Evolutionary conservation across 2,797 vertebrate genomes (phyloP), one percentile per base, ranked within the genome.

Genomic region (Alauda arvensis): DNA sequence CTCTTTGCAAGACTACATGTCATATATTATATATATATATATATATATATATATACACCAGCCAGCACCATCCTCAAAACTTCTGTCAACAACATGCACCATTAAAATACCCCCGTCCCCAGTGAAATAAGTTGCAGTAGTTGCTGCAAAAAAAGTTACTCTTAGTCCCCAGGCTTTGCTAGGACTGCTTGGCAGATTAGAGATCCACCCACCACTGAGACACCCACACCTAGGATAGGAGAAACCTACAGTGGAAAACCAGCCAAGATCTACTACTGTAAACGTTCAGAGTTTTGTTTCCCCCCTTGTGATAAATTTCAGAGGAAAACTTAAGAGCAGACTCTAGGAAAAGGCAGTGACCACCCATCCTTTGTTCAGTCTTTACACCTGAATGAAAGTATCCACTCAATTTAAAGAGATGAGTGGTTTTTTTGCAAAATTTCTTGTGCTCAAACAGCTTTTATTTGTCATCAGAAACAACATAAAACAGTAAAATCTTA

Each of bases 241-340:
- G 69, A 67, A 88, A 55, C 16, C 45, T 34, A 28, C 29, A 33
- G 15, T 0, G 14, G 31, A 75, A 85, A 92, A 52, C 4, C 10
- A 76, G 49, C 25, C 52, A 31, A 77, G 20, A 77, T 14, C 61
- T 34, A 24, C 25, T 20, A 9, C 5, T 10, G 28, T 25, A 31
- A 65, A 51, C 0, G 1, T 46, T 33, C 7, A 18, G 28, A 31
- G 1, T 1, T 11, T 34, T 19, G 31, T 40, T 19, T 1, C 4
- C 5, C 5, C 4, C 4, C 4, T n/a, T 46, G 24, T 13, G 12
- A 20, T 39, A 68, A 59, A 57, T 56, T 72, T 70, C 49, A 78
- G 79, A 75, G 21, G 17, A 52, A 87, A 87, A 80, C 14, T 31
- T 34, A 68, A 42, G 29, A 77, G 40, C 45, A 75, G 25, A 18